Conservation (phyloP, 2,888 invertebrate genomes). For the Pristionchus maxplancki region DNA sequence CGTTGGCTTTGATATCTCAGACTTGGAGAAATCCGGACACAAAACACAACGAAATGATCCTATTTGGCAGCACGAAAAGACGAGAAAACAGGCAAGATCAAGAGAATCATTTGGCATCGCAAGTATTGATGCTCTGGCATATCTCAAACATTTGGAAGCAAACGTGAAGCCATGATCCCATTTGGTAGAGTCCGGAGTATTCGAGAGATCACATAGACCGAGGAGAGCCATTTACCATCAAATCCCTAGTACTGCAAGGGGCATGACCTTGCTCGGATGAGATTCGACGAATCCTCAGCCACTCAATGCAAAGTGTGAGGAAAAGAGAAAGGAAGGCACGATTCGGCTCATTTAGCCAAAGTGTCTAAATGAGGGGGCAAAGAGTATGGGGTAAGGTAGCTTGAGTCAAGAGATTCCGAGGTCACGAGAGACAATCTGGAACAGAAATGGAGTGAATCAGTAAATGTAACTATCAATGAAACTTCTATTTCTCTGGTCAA, state of each 20-base stretch:
- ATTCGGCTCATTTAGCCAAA: constrained; percentile 10
- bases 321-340: neutral
- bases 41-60: neutral
- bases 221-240: too few relatives aligned
- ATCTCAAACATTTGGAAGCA: too few relatives aligned
- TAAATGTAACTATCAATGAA: too few relatives aligned
- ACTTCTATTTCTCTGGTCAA: too few relatives aligned
- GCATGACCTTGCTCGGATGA: neutral
- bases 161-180: too few relatives aligned
- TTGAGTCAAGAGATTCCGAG: neutral
- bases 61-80: neutral
- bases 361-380: neutral
- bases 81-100: too few relatives aligned
- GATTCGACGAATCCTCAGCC: neutral
- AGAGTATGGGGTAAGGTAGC: neutral
- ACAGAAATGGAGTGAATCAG: too few relatives aligned
- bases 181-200: too few relatives aligned
- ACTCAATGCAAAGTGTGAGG: neutral
- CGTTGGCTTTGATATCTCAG: too few relatives aligned
- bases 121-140: too few relatives aligned
- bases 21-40: neutral
- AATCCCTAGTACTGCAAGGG: neutral
- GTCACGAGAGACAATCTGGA: neutral
- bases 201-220: too few relatives aligned
- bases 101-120: too few relatives aligned